Conservation (phyloP, 2,888 invertebrate species). For the Encarsia formosa region DNA sequence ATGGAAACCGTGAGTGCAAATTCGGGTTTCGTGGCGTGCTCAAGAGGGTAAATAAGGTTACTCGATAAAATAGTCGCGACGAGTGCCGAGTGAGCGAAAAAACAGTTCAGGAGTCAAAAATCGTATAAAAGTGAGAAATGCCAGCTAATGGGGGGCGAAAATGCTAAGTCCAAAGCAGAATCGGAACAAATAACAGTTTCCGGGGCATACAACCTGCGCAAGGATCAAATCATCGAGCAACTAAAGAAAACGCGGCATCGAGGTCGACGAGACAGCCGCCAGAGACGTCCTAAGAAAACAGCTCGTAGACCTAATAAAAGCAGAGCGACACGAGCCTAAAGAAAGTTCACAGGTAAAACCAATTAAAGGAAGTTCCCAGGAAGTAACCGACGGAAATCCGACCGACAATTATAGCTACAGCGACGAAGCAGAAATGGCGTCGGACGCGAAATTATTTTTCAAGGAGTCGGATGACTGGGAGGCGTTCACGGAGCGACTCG, state of each 20-base stretch:
- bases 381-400: neutral
- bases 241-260: slow-evolving; percentile 11
- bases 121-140: neutral
- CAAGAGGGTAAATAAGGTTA: slow-evolving; percentile 2
- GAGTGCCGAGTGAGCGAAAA: slow-evolving; percentile 13
- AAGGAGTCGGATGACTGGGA: slow-evolving; percentile 22
- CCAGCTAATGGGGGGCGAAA: slow-evolving; percentile 8
- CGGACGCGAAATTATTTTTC: slow-evolving; percentile 4
- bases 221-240: slow-evolving; percentile 12
- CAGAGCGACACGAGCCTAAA: neutral
- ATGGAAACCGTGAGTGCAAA: slow-evolving; percentile 15
- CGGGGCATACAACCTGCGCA: slow-evolving; percentile 12
- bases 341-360: neutral
- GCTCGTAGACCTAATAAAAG: slow-evolving; percentile 9
- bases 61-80: slow-evolving; percentile 10
- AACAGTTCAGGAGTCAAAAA: neutral
- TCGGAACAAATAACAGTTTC: slow-evolving; percentile 7
- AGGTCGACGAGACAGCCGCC: slow-evolving; percentile 11
- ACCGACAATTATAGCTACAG: no score
- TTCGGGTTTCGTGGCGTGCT: slow-evolving; percentile 10
- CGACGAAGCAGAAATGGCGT: neutral
- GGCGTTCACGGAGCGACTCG: slow-evolving; percentile 17
- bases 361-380: neutral
- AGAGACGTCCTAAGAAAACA: slow-evolving; percentile 13
- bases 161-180: slow-evolving; percentile 2